These are phyloP conservation scores for Myotis daubentonii DNA, from an alignment of 2,797 vertebrate species.

Conservation along the genomic window DNA sequence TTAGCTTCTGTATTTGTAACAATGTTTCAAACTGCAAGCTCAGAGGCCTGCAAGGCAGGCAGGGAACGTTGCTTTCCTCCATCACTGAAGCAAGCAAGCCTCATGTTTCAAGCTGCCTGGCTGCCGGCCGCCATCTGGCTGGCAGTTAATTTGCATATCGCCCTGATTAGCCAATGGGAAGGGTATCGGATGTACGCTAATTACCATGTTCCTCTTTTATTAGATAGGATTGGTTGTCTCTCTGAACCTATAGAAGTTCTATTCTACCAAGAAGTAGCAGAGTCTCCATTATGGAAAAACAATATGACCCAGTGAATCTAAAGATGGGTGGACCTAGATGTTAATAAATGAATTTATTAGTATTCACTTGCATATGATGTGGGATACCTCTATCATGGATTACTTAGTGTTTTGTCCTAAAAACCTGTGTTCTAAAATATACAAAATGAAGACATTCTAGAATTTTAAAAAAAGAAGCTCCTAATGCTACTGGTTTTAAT, in stretches of 20 bases:
- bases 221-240: constrained; percentile 6
- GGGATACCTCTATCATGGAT: not conserved
- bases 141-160: too few species aligned
- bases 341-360: constrained; percentile 20
- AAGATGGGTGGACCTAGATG: not conserved
- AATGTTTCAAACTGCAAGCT: too few species aligned
- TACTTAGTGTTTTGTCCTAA: constrained; percentile 40
- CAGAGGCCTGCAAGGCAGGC: too few species aligned
- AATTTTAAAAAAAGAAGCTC: not conserved
- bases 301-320: not conserved
- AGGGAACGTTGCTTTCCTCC: too few species aligned
- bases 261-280: not conserved
- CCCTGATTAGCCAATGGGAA: too few species aligned
- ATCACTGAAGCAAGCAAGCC: too few species aligned
- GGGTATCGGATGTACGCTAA: too few species aligned
- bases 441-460: constrained; percentile 30
- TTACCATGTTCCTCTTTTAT: too few species aligned
- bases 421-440: not conserved
- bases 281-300: not conserved
- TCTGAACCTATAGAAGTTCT: not conserved
- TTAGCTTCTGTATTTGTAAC: too few species aligned
- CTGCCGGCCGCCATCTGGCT: too few species aligned
- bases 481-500: not conserved
- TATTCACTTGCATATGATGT: not conserved
- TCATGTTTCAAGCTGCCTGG: too few species aligned